These are phyloP conservation scores for Sipha maydis DNA, from an alignment of 2,888 invertebrate species.

Conservation along the genomic window DNA sequence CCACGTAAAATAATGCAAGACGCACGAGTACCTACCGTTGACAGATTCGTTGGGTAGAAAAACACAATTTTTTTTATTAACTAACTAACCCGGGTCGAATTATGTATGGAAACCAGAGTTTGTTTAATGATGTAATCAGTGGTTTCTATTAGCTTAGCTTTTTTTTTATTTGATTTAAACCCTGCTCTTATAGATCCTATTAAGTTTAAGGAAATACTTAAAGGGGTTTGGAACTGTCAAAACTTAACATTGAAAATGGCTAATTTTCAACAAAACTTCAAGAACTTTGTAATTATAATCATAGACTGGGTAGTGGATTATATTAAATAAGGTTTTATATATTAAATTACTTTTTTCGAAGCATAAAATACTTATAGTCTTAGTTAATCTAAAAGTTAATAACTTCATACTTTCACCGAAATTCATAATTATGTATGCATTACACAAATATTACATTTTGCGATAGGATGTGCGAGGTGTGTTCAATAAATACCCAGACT, in stretches of 20 bases:
- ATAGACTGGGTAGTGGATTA: not conserved
- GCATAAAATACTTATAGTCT: not conserved
- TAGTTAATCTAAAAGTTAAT: not conserved
- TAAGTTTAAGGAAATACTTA: not conserved
- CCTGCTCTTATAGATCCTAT: not conserved
- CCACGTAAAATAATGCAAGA: no score
- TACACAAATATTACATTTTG: no score
- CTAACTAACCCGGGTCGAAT: no score
- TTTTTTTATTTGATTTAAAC: not conserved
- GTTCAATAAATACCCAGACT: no score
- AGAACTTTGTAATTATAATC: not conserved
- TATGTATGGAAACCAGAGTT: no score
- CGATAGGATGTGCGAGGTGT: no score
- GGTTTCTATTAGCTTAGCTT: no score
- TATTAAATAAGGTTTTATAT: not conserved
- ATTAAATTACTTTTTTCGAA: not conserved
- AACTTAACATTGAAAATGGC: not conserved
- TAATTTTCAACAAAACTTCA: not conserved
- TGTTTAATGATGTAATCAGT: not conserved
- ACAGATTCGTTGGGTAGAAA: no score
- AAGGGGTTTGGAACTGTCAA: not conserved
- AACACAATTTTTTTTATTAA: no score
- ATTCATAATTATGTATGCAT: not conserved
- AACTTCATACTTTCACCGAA: not conserved
- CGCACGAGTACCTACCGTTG: no score